Evolutionary conservation across 2,888 invertebrate genomes (phyloP).

Genomic region (Ormyrus pomaceus): DNA sequence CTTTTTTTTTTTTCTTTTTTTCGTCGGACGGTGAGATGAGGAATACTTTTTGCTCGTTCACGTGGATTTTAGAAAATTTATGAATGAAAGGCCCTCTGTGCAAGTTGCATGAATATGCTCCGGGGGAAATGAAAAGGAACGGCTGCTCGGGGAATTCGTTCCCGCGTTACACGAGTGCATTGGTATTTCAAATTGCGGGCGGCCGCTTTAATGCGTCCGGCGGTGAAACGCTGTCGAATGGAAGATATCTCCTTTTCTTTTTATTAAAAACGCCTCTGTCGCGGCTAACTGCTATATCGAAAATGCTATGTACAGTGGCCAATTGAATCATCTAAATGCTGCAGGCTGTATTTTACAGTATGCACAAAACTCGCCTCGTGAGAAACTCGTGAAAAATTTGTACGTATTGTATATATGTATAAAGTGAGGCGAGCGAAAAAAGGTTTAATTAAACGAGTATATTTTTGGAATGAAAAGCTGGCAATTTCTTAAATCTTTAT

Average conservation of each 20-base stretch:
- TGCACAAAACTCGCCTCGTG: too few species aligned
- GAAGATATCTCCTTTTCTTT: background rate
- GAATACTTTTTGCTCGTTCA: background rate
- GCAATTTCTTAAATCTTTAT: too few species aligned
- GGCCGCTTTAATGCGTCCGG: conserved; percentile 20
- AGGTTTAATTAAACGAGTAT: background rate
- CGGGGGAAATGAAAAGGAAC: conserved; percentile 39
- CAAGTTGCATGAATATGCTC: conserved; percentile 38
- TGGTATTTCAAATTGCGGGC: conserved; percentile 25
- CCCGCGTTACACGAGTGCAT: background rate
- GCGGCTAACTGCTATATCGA: too few species aligned
- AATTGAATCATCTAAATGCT: too few species aligned
- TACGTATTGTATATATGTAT: too few species aligned
- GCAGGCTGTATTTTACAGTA: too few species aligned
- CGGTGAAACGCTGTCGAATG: background rate
- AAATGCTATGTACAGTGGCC: too few species aligned
- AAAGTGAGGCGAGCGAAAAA: too few species aligned
- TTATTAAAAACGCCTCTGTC: background rate
- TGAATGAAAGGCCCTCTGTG: conserved; percentile 28
- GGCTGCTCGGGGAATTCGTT: conserved; percentile 32
- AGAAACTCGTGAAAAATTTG: background rate
- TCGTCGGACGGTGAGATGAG: background rate
- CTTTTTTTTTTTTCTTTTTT: background rate
- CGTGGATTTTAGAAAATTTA: conserved; percentile 29
- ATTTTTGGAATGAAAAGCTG: too few species aligned